Evolutionary conservation across 2,113 vertebrate genomes (phyloP).

Genomic region (Amblyornis subalaris): DNA sequence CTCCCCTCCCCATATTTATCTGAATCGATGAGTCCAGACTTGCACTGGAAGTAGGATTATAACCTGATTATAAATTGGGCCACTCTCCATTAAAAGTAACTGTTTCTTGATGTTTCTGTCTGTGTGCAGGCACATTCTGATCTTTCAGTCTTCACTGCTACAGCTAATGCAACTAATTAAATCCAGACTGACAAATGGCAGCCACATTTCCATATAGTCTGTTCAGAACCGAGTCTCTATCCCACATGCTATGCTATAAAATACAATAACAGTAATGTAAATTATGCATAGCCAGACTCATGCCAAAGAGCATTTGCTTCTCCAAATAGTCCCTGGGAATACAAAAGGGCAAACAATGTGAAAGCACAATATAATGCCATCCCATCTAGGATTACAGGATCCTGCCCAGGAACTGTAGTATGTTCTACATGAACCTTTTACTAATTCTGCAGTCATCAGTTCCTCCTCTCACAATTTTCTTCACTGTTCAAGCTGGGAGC

Average conservation of each 20-base stretch:
- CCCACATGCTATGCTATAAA: neutral
- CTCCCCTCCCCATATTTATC: neutral
- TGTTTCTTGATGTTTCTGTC: neutral
- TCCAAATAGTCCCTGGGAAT: conserved; percentile 23
- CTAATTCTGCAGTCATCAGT: neutral
- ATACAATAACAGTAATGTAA: conserved; percentile 22
- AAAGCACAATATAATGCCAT: neutral
- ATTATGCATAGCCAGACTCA: neutral
- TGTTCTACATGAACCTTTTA: neutral
- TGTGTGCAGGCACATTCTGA: neutral
- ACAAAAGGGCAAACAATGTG: conserved; percentile 6
- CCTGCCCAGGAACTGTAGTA: neutral
- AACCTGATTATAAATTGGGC: neutral
- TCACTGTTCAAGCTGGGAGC: neutral
- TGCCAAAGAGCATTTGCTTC: conserved; percentile 24
- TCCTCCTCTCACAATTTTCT: neutral
- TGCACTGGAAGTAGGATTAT: neutral
- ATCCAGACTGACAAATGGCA: neutral
- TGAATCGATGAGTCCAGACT: neutral
- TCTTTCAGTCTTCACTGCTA: neutral
- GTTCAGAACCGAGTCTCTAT: neutral
- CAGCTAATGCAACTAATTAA: neutral
- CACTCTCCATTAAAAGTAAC: neutral
- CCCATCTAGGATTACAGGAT: conserved; percentile 3
- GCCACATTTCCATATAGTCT: neutral